phyloP scores from a whole-genome alignment of 2,888 invertebrate genomes.

The Alcis repandata region DNA sequence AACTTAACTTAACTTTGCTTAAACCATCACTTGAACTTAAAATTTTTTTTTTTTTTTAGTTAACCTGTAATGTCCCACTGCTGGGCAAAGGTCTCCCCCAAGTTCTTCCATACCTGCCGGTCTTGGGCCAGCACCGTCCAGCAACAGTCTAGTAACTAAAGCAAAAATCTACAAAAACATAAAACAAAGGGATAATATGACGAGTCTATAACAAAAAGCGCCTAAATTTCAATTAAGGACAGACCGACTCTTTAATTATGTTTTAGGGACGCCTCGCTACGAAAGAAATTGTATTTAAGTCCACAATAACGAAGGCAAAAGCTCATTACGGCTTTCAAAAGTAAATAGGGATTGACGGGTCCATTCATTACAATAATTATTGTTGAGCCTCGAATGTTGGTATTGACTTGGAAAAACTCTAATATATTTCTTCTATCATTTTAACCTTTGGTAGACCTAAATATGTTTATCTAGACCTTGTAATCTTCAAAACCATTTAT shows the following conservation, averaged over 20 bases:
- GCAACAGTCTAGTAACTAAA: neutral
- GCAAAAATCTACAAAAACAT: no score
- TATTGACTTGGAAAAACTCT: neutral
- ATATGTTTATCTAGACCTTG: no score
- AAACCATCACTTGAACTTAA: no score
- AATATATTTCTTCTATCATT: no score
- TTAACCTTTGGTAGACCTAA: no score
- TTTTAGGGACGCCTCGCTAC: constrained; percentile 4
- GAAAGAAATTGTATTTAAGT: constrained; percentile 13
- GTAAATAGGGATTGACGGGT: constrained; percentile 12
- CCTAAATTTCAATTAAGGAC: constrained; percentile 17
- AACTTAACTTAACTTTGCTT: no score
- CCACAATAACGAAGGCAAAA: constrained; percentile 6
- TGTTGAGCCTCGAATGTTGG: neutral
- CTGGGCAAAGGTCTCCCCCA: no score
- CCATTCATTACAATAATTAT: constrained; percentile 1
- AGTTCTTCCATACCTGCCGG: no score
- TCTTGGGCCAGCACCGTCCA: no score
- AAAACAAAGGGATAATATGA: constrained; percentile 4
- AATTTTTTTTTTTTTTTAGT: no score
- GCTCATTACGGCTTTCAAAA: constrained; percentile 10
- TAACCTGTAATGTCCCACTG: no score
- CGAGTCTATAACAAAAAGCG: neutral
- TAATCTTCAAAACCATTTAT: no score
- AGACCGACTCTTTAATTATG: constrained; percentile 7